These are phyloP conservation scores for Montipora efflorescens DNA, from an alignment of 64 coral and sea anemone species.

Conservation along the genomic window DNA sequence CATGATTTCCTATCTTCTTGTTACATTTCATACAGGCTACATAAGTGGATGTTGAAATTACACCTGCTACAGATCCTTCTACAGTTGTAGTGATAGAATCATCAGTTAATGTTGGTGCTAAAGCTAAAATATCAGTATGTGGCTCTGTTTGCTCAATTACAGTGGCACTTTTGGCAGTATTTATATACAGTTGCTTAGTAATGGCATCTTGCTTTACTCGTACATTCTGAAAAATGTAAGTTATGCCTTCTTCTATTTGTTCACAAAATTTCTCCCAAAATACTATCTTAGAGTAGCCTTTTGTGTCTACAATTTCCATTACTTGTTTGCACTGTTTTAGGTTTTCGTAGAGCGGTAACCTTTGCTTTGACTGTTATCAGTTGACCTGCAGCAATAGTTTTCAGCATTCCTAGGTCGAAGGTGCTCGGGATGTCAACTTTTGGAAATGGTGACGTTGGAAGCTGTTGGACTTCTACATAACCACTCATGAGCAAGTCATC, in stretches of 20 bases:
- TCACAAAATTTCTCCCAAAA: conserved; percentile 71
- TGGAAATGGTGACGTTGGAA: conserved; percentile 10
- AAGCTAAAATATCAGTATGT: conserved; percentile 15
- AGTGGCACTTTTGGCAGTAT: conserved; percentile 50
- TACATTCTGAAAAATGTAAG: conserved; percentile 67
- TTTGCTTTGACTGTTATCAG: conserved; percentile 72
- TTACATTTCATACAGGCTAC: conserved; percentile 42
- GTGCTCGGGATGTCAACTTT: conserved; percentile 74
- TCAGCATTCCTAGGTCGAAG: conserved; percentile 49
- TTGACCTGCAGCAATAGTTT: conserved; percentile 64
- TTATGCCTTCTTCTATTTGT: conserved; percentile 35
- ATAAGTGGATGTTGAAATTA: conserved; percentile 30
- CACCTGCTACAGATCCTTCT: conserved; percentile 31
- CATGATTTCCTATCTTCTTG: conserved; percentile 55
- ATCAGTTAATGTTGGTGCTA: conserved; percentile 24
- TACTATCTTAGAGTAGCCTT: conserved; percentile 49
- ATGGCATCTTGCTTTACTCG: conserved; percentile 12
- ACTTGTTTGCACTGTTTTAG: conserved; percentile 16
- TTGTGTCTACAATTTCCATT: conserved; percentile 37
- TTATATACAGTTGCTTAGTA: conserved; percentile 52
- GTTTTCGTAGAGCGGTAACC: conserved; percentile 23
- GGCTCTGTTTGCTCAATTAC: background rate
- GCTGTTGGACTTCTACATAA: conserved; percentile 49
- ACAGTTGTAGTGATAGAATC: background rate
- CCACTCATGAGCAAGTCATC: conserved; percentile 62